Percentiles rank a stretch among this genome's conserved stretches.
These are phyloP conservation scores for Hyla sarda DNA, from an alignment of 2,113 vertebrate genomes.

Conservation along the genomic window DNA sequence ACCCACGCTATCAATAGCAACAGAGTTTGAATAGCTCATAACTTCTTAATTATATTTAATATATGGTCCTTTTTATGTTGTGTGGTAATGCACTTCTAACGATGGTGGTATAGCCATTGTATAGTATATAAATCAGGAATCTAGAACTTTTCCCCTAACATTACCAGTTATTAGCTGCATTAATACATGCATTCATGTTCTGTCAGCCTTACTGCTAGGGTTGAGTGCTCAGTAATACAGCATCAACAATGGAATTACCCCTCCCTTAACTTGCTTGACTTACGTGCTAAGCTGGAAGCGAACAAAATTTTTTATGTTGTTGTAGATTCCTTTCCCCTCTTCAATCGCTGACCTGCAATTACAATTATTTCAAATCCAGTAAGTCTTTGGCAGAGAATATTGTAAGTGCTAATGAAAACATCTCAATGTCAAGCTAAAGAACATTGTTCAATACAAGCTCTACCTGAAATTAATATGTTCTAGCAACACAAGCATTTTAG, in stretches of 20 bases:
- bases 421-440: neutral
- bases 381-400: slow-evolving; percentile 3
- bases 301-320: slow-evolving; percentile 99
- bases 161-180: too few relatives aligned
- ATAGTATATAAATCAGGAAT: too few relatives aligned
- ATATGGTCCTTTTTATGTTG: too few relatives aligned
- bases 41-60: too few relatives aligned
- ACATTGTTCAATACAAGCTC: slow-evolving; percentile 5
- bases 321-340: slow-evolving; percentile 98
- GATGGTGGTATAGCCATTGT: too few relatives aligned
- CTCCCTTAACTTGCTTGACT: slow-evolving; percentile 68
- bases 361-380: slow-evolving; percentile 61
- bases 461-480: slow-evolving; percentile 32
- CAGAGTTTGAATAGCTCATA: neutral
- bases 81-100: too few relatives aligned
- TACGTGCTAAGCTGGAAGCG: slow-evolving; percentile 99
- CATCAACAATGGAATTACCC: neutral
- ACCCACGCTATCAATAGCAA: too few relatives aligned
- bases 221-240: neutral
- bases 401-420: slow-evolving; percentile 8
- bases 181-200: neutral
- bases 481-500: neutral
- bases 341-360: slow-evolving; percentile 93
- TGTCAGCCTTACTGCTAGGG: neutral
- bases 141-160: too few relatives aligned